Base-by-base conservation (phyloP, 2,797 vertebrate species). In the Pipistrellus kuhlii region DNA sequence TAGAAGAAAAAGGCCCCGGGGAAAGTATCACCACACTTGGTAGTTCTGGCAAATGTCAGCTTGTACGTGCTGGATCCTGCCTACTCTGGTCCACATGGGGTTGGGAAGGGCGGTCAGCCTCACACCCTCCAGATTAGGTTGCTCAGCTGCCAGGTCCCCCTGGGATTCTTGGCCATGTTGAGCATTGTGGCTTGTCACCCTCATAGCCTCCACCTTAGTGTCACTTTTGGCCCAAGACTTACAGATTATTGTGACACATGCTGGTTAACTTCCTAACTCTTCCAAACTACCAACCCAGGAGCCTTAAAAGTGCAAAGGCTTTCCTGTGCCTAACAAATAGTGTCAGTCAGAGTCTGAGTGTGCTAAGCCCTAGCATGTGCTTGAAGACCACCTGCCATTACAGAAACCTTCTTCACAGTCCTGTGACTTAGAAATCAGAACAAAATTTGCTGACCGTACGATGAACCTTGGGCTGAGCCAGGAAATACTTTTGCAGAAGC, bases 61-160 rank as follows among this genome's bases (percentile, higher is more conserved):
- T 13, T 17, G 55, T 8, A 55, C 35, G 27, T 66, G 8, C 32
- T 38, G 15, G 12, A 38, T 77, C 46, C 27, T 48, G 51, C 27
- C 64, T 18, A 5, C 8, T 1, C 57, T 64, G 48, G 25, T 1
- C 25, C 5, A 10, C 4, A 9, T 81, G 68, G 35, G 30, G 10
- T 66, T 53, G 8, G 6, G 8, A n/a, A 72, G 41, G 73, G 14
- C 4, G 2, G 27, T 32, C 20, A 62, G 30, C 8, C 15, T 44
- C 66, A 27, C 1, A 27, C 3, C 4, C 13, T 59, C 84, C 62
- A 55, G 2, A 27, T 62, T 13, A n/a, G 30, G 27, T n/a, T 41
- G 20, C 0, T 14, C n/a, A 46, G 27, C 32, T 41, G 0, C 18
- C 38, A 81, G 73, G 0, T 1, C 0, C 21, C 15, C 14, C 41